phyloP scores from a whole-genome alignment of 2,888 invertebrate genomes.

The Drosophila bunnanda region DNA sequence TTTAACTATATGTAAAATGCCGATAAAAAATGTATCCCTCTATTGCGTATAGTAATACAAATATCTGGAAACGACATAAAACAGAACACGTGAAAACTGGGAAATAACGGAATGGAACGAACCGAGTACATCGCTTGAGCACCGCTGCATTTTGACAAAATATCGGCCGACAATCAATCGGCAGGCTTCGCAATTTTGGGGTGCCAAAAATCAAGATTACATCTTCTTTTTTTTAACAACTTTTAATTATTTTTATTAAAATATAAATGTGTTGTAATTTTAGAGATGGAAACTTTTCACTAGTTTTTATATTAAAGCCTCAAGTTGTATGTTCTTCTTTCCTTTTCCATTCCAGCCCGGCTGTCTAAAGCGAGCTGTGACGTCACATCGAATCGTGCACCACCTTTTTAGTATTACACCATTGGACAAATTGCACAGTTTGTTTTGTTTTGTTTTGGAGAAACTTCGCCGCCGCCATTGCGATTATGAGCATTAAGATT shows the following conservation, averaged over 20 bases:
- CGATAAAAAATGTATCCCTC: slow-evolving; percentile 68
- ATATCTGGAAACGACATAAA: slow-evolving; percentile 66
- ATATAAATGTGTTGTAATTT: too few species aligned
- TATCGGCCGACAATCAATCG: slow-evolving; percentile 5
- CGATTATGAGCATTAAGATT: slow-evolving; percentile 81
- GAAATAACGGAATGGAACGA: slow-evolving; percentile 53
- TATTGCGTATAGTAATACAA: slow-evolving; percentile 60
- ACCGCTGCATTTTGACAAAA: not conserved
- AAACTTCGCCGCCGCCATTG: slow-evolving; percentile 1
- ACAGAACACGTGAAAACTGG: slow-evolving; percentile 66
- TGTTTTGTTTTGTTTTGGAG: slow-evolving; percentile 29
- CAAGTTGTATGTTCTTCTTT: not conserved
- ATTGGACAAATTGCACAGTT: not conserved
- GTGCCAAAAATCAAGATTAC: not conserved
- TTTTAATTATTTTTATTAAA: not conserved
- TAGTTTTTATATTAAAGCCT: not conserved
- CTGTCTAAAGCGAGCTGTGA: not conserved
- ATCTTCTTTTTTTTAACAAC: not conserved
- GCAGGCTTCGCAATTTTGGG: not conserved
- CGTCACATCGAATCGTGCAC: slow-evolving; percentile 3
- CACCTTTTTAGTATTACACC: slow-evolving; percentile 2
- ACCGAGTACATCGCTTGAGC: slow-evolving; percentile 20
- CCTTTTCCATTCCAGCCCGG: not conserved
- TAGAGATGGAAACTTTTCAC: not conserved
- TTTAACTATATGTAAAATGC: slow-evolving; percentile 49